Percentiles rank a stretch among this genome's conserved stretches.
Evolutionary conservation across 2,797 vertebrate species (phyloP).

Genomic region (Spinus olivaceus): DNA sequence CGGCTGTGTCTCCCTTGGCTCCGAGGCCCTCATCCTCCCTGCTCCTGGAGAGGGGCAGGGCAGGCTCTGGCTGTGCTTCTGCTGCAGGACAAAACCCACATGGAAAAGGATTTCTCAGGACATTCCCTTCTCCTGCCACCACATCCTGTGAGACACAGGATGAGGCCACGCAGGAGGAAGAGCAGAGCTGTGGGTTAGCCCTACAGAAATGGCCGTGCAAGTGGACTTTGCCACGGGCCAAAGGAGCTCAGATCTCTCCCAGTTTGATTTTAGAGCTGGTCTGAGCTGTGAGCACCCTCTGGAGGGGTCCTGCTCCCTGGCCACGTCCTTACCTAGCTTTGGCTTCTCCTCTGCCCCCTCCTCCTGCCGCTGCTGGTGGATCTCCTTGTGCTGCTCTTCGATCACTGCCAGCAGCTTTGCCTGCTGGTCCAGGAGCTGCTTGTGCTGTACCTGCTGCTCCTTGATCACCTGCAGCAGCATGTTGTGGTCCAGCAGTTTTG

Average conservation of each 20-base stretch:
- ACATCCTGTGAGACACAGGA: accelerated
- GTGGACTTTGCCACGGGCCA: accelerated
- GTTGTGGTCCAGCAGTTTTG: conserved; percentile 85
- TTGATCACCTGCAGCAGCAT: conserved; percentile 93
- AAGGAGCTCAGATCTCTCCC: background rate
- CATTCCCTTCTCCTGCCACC: background rate
- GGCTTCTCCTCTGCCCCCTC: conserved; percentile 76
- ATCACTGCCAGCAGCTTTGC: conserved; percentile 93
- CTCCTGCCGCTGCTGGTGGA: conserved; percentile 89
- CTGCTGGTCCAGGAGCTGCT: conserved; percentile 95
- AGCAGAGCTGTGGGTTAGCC: background rate
- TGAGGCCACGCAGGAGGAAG: accelerated
- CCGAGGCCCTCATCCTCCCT: conserved; percentile 29
- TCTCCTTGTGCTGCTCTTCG: conserved; percentile 97
- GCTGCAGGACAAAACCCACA: background rate
- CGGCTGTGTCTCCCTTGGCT: background rate
- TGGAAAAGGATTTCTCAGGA: accelerated
- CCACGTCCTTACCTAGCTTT: conserved; percentile 22
- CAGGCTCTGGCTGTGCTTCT: conserved; percentile 34
- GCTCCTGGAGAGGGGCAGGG: background rate
- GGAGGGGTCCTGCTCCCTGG: background rate
- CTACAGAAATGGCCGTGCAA: background rate
- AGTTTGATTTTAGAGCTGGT: background rate
- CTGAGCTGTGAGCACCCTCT: accelerated
- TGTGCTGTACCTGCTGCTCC: conserved; percentile 94